phyloP scores from a whole-genome alignment of 2,113 vertebrate genomes.

The Gymnocephalus cernua region DNA sequence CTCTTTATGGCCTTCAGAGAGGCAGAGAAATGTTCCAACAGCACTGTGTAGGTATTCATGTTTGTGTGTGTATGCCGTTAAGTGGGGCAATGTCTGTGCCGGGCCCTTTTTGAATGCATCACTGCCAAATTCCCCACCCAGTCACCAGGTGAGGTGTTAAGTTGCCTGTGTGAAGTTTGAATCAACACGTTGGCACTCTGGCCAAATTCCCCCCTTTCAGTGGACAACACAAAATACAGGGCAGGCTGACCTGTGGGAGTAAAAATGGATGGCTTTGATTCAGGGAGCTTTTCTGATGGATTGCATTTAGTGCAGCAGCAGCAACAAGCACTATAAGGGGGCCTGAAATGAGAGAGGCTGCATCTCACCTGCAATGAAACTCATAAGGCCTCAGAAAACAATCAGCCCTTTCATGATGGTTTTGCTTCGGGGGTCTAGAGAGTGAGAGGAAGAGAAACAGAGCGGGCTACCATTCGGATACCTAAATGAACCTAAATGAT shows the following conservation, averaged over 20 bases:
- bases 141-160: constrained; percentile 59
- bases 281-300: constrained; percentile 34
- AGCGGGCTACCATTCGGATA: constrained; percentile 4
- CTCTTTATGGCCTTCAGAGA: constrained; percentile 46
- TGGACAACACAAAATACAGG: constrained; percentile 11
- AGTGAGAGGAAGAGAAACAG: constrained; percentile 27
- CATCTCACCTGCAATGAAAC: constrained; percentile 72
- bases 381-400: constrained; percentile 65
- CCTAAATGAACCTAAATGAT: constrained; percentile 16
- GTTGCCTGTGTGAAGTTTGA: constrained; percentile 41
- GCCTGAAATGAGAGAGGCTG: constrained; percentile 67
- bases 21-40: constrained; percentile 48
- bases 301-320: constrained; percentile 15
- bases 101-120: constrained; percentile 15
- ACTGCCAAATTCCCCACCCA: constrained; percentile 67
- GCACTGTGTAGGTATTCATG: constrained; percentile 2
- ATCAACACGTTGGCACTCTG: constrained; percentile 36
- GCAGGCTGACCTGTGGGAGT: constrained; percentile 31
- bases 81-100: neutral
- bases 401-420: constrained; percentile 70
- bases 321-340: constrained; percentile 30
- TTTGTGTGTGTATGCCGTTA: neutral
- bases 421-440: constrained; percentile 36
- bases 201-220: constrained; percentile 12
- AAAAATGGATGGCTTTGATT: constrained; percentile 55